Conservation (phyloP, 2,113 vertebrate genomes). For the Triplophysa rosa region DNA sequence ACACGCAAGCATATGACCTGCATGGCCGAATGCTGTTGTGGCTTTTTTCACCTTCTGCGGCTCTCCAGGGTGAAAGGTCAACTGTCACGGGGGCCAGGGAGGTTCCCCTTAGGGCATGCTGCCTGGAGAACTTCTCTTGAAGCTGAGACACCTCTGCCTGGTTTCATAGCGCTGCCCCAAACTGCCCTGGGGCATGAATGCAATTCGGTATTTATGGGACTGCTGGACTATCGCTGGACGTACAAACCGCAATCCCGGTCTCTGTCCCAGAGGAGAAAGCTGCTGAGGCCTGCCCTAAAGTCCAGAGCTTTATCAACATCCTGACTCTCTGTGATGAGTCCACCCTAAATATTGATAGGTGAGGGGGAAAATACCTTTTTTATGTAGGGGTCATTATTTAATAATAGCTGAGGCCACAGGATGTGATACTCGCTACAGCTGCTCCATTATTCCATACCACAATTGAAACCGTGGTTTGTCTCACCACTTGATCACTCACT, state of each 20-base stretch:
- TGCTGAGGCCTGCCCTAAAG: slow-evolving; percentile 26
- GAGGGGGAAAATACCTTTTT: background rate
- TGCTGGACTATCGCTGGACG: slow-evolving; percentile 52
- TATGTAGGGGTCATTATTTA: slow-evolving; percentile 40
- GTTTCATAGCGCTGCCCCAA: slow-evolving; percentile 75
- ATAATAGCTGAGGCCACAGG: slow-evolving; percentile 12
- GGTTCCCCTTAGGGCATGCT: slow-evolving; percentile 62
- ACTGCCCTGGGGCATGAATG: slow-evolving; percentile 76
- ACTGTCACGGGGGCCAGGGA: slow-evolving; percentile 69
- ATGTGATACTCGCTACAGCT: background rate
- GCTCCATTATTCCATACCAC: slow-evolving; percentile 11
- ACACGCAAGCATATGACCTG: slow-evolving; percentile 60
- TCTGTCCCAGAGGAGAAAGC: slow-evolving; percentile 39
- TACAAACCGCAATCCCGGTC: slow-evolving; percentile 28
- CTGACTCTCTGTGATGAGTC: slow-evolving; percentile 19
- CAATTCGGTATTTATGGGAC: slow-evolving; percentile 67
- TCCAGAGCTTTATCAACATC: slow-evolving; percentile 34
- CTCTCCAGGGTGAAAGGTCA: slow-evolving; percentile 68
- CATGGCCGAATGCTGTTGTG: slow-evolving; percentile 54
- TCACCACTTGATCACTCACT: too few species aligned
- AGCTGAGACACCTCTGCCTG: slow-evolving; percentile 65
- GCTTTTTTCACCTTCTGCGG: slow-evolving; percentile 48
- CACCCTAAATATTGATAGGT: slow-evolving; percentile 38
- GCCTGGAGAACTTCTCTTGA: slow-evolving; percentile 66
- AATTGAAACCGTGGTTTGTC: slow-evolving; percentile 12